Evolutionary conservation across 2,113 vertebrate species (phyloP).

Genomic region (Brachypteracias leptosomus): DNA sequence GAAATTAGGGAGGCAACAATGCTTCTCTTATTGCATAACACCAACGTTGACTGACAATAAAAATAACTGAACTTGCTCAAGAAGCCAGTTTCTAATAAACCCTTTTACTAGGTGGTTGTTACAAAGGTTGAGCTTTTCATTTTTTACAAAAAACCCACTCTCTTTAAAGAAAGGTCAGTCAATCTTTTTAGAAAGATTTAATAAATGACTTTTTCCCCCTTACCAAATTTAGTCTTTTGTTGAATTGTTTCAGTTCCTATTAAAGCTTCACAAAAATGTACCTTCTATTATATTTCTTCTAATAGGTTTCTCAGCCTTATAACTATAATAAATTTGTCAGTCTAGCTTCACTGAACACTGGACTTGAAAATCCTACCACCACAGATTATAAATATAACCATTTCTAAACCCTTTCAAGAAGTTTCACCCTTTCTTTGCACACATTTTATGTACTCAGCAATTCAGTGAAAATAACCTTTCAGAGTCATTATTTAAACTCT

Average conservation of each 20-base stretch:
- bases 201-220: slow-evolving; percentile 44
- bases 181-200: slow-evolving; percentile 58
- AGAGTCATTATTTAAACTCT: slow-evolving; percentile 45
- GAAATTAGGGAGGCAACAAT: slow-evolving; percentile 18
- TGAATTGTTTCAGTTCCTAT: slow-evolving; percentile 59
- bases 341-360: slow-evolving; percentile 51
- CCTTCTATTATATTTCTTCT: slow-evolving; percentile 63
- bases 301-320: slow-evolving; percentile 59
- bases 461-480: slow-evolving; percentile 63
- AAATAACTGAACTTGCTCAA: slow-evolving; percentile 31
- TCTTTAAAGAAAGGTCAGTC: slow-evolving; percentile 51
- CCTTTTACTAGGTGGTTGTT: slow-evolving; percentile 27
- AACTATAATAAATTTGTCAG: slow-evolving; percentile 70
- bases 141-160: background rate
- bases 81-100: slow-evolving; percentile 19
- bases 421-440: slow-evolving; percentile 59
- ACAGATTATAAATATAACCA: slow-evolving; percentile 64
- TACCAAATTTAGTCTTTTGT: slow-evolving; percentile 60
- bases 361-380: slow-evolving; percentile 56
- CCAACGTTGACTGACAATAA: slow-evolving; percentile 10
- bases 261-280: slow-evolving; percentile 53
- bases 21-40: slow-evolving; percentile 12
- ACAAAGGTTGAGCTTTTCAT: slow-evolving; percentile 14
- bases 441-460: slow-evolving; percentile 59
- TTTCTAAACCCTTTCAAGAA: slow-evolving; percentile 63